Evolutionary conservation across 2,113 vertebrate genomes (phyloP), one percentile per base, ranked within the genome.

Genomic region (Catharus minimus): DNA sequence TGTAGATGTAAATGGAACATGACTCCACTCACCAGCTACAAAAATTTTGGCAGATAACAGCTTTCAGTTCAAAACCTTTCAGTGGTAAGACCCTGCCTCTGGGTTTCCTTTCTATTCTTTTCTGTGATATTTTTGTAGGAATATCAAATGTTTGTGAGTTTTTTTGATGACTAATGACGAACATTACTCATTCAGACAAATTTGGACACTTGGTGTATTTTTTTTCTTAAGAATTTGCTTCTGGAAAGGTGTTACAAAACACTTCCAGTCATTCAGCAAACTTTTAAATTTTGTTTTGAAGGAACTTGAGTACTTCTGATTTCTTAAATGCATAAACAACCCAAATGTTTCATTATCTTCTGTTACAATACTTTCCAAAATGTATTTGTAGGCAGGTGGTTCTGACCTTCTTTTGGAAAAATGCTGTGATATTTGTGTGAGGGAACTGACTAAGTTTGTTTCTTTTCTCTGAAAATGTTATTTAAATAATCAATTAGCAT

Each of bases 21-120:
- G 47, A 50, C 17, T 62, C 6, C 0, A 0, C 32, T 73, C 2
- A 61, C 5, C 22, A 56, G 5, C 53, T 76, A 10, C 13, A 53
- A 14, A 56, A 27, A 7, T 28, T 36, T 46, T 28, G 9, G 15
- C 20, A 65, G 24, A 60, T 20, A 6, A 17, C 38, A 66, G 10
- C 43, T 84, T 84, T 67, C 13, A 26, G 0, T 77, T 81, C 41
- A 72, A 82, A 78, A n/a, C 1, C 3, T 61, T 57, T n/a, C n/a
- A 38, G 13, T 56, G 10, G 6, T 53, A 67, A 71, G 23, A 44
- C 3, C 2, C 4, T 33, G 0, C 84, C 13, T 56, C 28, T 72
- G 44, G 5, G 4, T 53, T 73, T 82, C 7, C 22, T 79, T 75
- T 64, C 11, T n/a, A 0, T 46, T 53, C 4, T 28, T 65, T 69